Conservation (phyloP, 2,113 vertebrate species). For the Triplophysa siluroides region DNA sequence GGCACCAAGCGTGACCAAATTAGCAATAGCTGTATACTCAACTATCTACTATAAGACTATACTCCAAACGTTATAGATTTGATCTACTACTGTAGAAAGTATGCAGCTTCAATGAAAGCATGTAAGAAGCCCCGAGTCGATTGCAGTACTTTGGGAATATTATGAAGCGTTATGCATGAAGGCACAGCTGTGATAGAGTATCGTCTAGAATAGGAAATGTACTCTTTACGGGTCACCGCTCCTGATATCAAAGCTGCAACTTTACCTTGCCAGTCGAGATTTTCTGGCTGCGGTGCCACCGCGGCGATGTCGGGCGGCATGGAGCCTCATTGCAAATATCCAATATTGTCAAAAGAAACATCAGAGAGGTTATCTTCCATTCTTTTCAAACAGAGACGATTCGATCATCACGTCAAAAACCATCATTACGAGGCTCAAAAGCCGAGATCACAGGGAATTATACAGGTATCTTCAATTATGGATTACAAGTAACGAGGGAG, state of each 20-base stretch:
- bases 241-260: background rate
- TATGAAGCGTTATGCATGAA: background rate
- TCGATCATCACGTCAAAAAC: background rate
- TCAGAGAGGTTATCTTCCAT: background rate
- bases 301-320: background rate
- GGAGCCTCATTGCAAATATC: background rate
- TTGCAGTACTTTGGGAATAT: background rate
- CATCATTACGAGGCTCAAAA: conserved; percentile 27
- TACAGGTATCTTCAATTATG: conserved; percentile 56
- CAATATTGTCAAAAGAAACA: conserved; percentile 2
- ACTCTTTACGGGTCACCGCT: background rate
- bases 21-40: no score
- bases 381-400: conserved; percentile 2
- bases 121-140: no score
- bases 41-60: no score
- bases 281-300: background rate
- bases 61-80: no score
- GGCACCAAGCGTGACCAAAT: no score
- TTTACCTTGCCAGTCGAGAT: background rate
- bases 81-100: no score
- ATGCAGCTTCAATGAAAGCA: no score
- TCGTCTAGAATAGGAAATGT: background rate
- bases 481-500: conserved; percentile 52
- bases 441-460: conserved; percentile 41
- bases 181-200: background rate